A percentile compares a stretch with the other conserved stretches of the same genome.
Evolutionary conservation across 1,140 invertebrate genomes (phyloP).

Genomic region (Euwallacea similis): DNA sequence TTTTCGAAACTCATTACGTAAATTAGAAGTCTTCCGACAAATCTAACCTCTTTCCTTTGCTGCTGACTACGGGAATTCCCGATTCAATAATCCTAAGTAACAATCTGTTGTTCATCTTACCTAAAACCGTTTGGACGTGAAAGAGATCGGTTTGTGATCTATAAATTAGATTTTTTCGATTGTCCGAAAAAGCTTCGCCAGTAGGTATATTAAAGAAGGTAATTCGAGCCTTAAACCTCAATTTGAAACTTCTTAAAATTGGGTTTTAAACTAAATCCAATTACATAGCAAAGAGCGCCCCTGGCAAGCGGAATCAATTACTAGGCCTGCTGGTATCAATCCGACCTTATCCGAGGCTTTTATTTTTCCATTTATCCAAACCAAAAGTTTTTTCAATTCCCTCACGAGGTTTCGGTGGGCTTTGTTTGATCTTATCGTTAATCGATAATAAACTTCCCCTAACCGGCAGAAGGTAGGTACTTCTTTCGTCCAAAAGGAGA

Average conservation of each 20-base stretch:
- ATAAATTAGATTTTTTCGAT: no score
- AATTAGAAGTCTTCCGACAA: no score
- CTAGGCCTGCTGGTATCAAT: constrained; percentile 12
- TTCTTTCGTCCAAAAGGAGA: not conserved
- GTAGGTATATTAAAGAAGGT: no score
- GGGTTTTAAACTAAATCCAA: constrained; percentile 15
- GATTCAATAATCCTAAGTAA: no score
- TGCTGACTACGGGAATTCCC: no score
- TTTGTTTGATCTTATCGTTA: constrained; percentile 16
- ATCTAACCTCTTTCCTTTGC: no score
- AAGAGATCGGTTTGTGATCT: no score
- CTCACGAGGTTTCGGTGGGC: constrained; percentile 1
- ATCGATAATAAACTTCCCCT: constrained; percentile 15
- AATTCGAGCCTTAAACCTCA: no score
- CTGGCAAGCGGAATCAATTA: constrained; percentile 11
- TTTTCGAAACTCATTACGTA: no score
- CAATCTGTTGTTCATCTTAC: no score
- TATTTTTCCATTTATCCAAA: constrained; percentile 17
- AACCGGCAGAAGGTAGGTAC: not conserved
- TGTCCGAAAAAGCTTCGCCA: no score
- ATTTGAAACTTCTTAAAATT: constrained; percentile 1
- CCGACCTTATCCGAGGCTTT: constrained; percentile 10
- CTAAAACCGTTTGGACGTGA: no score
- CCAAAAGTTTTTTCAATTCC: constrained; percentile 8
- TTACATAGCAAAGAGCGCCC: not conserved